A percentile compares a stretch with the other conserved stretches of the same genome.
Conservation (phyloP, 1,140 invertebrate species). For the Leptinotarsa undecemlineata region DNA sequence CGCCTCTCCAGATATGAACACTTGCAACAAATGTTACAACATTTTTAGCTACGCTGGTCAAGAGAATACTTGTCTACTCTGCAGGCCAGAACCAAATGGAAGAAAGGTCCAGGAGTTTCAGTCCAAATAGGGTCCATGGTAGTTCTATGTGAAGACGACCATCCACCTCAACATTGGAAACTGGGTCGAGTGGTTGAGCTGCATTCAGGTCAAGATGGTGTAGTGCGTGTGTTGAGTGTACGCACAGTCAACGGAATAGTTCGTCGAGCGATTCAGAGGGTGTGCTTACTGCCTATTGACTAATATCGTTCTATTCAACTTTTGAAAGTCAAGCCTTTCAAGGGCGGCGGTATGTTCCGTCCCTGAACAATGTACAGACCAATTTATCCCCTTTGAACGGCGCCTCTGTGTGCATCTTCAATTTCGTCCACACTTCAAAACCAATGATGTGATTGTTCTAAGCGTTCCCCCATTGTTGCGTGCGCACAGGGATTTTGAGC, state of each 20-base stretch:
- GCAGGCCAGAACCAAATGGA: constrained; percentile 36
- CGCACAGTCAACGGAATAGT: constrained; percentile 38
- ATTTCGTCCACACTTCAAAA: too few species aligned
- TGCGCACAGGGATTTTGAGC: too few species aligned
- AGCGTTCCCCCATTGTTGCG: too few species aligned
- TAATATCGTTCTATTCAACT: neutral
- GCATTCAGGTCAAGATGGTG: constrained; percentile 42
- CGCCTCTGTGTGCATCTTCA: too few species aligned
- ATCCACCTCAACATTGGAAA: constrained; percentile 46
- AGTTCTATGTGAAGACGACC: neutral
- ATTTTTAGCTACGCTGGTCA: constrained; percentile 45
- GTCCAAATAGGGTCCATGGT: constrained; percentile 16
- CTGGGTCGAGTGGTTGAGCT: constrained; percentile 42
- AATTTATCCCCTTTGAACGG: too few species aligned
- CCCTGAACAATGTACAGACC: too few species aligned
- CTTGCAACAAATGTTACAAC: constrained; percentile 30
- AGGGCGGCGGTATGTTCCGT: constrained; percentile 33
- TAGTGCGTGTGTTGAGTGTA: constrained; percentile 44
- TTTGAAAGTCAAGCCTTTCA: constrained; percentile 32
- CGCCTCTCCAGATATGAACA: constrained; percentile 27
- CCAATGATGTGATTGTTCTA: too few species aligned
- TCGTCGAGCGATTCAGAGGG: constrained; percentile 41
- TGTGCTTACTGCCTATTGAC: constrained; percentile 35
- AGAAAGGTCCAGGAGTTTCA: neutral
- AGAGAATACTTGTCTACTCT: constrained; percentile 43